A percentile compares a stretch with the other conserved stretches of the same genome.
These are phyloP conservation scores for Bicyclus anynana DNA, from an alignment of 1,140 invertebrate genomes.

Conservation along the genomic window DNA sequence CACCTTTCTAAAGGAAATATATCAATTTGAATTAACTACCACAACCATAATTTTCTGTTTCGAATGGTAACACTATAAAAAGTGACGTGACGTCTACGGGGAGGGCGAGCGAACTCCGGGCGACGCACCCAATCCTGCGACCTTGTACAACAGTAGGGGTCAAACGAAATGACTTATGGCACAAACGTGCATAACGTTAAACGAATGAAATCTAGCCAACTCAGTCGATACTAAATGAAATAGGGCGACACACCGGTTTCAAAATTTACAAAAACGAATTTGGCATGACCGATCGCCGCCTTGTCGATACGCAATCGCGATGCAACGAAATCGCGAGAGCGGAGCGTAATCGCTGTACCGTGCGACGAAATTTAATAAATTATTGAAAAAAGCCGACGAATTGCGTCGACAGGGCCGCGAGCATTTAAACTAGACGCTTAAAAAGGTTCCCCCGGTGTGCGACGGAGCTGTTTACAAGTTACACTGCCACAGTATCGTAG, in stretches of 20 bases:
- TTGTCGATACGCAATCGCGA: slow-evolving; percentile 9
- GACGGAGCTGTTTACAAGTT: slow-evolving; percentile 84
- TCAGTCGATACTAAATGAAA: slow-evolving; percentile 59
- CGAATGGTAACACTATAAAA: slow-evolving; percentile 57
- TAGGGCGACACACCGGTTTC: slow-evolving; percentile 48
- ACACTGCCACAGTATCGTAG: slow-evolving; percentile 98
- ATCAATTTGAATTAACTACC: slow-evolving; percentile 73
- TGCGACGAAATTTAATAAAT: slow-evolving; percentile 21
- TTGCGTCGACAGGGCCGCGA: slow-evolving; percentile 17
- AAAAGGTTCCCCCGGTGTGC: slow-evolving; percentile 13
- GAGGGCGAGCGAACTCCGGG: slow-evolving; percentile 5
- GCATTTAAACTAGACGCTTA: slow-evolving; percentile 1
- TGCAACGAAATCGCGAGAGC: slow-evolving; percentile 26
- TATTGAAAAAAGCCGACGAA: slow-evolving; percentile 16
- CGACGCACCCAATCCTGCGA: slow-evolving; percentile 31
- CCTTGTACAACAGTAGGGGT: background rate
- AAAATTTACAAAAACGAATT: background rate
- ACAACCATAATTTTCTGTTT: slow-evolving; percentile 72
- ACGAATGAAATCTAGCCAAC: slow-evolving; percentile 59
- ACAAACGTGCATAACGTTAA: slow-evolving; percentile 35
- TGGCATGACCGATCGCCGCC: slow-evolving; percentile 4
- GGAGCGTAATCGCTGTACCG: slow-evolving; percentile 16
- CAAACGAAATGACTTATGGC: slow-evolving; percentile 28
- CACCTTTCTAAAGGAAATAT: slow-evolving; percentile 60
- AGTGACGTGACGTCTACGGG: slow-evolving; percentile 42